These are phyloP conservation scores for Spinibarbus caldwelli DNA, from an alignment of 2,797 vertebrate genomes.

Conservation along the genomic window DNA sequence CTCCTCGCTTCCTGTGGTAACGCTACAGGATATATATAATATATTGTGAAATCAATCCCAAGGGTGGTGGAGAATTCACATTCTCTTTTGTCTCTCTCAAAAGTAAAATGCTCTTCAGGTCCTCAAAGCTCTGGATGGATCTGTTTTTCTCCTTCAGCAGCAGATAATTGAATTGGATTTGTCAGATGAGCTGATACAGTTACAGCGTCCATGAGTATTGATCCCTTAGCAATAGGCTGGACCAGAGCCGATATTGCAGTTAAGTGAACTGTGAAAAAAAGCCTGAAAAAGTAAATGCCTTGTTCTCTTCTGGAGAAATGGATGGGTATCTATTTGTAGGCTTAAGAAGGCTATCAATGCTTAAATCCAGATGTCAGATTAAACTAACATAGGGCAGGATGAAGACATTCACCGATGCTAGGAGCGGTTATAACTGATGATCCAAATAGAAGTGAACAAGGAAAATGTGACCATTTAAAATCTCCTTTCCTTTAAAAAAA, in stretches of 20 bases:
- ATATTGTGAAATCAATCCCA: conserved; percentile 60
- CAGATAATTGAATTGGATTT: conserved; percentile 76
- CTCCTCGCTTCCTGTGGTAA: conserved; percentile 51
- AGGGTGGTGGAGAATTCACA: conserved; percentile 51
- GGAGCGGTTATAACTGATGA: not conserved
- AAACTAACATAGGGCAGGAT: conserved; percentile 1
- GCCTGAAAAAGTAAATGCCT: conserved; percentile 44
- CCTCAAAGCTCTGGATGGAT: conserved; percentile 66
- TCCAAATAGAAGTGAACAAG: not conserved
- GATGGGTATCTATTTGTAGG: conserved; percentile 43
- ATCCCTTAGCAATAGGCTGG: conserved; percentile 61
- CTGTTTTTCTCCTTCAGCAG: conserved; percentile 65
- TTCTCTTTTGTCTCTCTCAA: conserved; percentile 53
- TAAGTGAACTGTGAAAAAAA: conserved; percentile 52
- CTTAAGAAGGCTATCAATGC: conserved; percentile 40
- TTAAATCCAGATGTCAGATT: conserved; percentile 42
- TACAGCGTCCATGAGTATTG: conserved; percentile 64
- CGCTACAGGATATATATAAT: conserved; percentile 37
- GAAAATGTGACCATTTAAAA: not conserved
- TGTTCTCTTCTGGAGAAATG: conserved; percentile 46
- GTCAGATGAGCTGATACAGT: conserved; percentile 73
- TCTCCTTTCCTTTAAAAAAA: not conserved
- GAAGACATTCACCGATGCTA: conserved; percentile 2
- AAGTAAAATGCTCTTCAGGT: conserved; percentile 61
- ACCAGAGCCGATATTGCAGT: conserved; percentile 49